phyloP scores from a whole-genome alignment of 2,113 vertebrate genomes.

The Monopterus albus region DNA sequence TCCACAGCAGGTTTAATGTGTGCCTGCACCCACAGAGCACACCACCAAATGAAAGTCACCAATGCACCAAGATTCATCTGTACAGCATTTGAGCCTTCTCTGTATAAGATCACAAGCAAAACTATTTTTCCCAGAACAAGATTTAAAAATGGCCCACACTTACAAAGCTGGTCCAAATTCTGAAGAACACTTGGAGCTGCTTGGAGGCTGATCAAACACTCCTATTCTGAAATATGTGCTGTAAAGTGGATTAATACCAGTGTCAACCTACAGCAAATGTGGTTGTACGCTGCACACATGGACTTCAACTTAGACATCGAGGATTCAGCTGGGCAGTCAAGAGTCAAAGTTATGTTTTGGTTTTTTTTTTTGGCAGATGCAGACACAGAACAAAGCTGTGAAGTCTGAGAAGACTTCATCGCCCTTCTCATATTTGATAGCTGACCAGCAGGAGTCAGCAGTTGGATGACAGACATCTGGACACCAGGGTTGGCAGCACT shows the following conservation, averaged over 20 bases:
- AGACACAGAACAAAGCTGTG: constrained; percentile 36
- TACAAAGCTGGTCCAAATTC: neutral
- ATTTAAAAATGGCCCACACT: neutral
- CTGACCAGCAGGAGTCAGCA: constrained; percentile 50
- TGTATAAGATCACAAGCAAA: neutral
- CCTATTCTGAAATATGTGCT: neutral
- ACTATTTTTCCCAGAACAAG: neutral
- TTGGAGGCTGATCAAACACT: neutral
- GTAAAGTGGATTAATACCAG: neutral
- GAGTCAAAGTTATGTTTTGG: neutral
- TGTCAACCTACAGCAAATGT: neutral
- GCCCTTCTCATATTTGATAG: constrained; percentile 49
- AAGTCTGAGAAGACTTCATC: constrained; percentile 46
- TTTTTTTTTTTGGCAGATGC: neutral
- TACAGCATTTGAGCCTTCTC: constrained; percentile 51
- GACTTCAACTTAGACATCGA: constrained; percentile 29
- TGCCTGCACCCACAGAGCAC: constrained; percentile 45
- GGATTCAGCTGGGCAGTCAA: constrained; percentile 32
- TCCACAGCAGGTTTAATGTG: constrained; percentile 66
- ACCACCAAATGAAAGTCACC: constrained; percentile 65
- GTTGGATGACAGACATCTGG: constrained; percentile 58
- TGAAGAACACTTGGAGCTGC: neutral
- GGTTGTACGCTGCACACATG: neutral
- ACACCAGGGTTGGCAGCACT: neutral
- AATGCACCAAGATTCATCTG: constrained; percentile 23